Base-by-base conservation (phyloP, 2,113 vertebrate genomes). In the Astur gentilis region DNA sequence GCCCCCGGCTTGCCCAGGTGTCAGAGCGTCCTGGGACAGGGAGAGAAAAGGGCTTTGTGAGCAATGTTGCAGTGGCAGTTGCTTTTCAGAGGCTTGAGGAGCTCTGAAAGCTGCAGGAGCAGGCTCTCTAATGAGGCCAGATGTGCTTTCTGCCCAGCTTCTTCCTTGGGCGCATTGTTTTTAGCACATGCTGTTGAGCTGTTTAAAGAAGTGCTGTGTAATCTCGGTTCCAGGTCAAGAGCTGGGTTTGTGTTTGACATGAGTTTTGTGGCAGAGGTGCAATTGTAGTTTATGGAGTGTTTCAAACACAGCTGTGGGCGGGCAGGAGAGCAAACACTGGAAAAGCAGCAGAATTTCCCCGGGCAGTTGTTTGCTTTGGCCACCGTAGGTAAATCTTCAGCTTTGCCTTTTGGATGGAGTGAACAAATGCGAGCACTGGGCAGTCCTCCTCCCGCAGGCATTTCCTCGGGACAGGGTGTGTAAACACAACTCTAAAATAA, bases 291-390 rank as follows among this genome's bases (percentile, higher is more conserved):
- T 49, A 7, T 42, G 78, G 83, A 82, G 83, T 11, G 67, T n/a
- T 79, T 42, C 34, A 93, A 61, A 66, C 61, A 45, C 65, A 75
- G 93, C 93, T 90, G 88, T 9, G 27, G 85, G 29, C 61, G 3
- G 64, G 70, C 67, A 32, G 87, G 76, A 65, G 83, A 86, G 73
- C 92, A 58, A 71, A 66, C 77, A 21, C 60, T 10, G 85, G 52
- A 19, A 45, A 7, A 45, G 92, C 67, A 57, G 87, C 26, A 62
- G 83, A 34, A 7, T 47, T 93, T 75, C 75, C 88, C 10, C 3
- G 0, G 58, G 90, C 80, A 34, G 79, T 73, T 93, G 86, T 93
- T 97, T 97, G 93, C 93, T 96, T 97, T 97, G 95, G 93, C 95
- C 27, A 3, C 92, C 1, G 20, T 40, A 92, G 94, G 90, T 93